Evolutionary conservation across 2,113 vertebrate species (phyloP).

Genomic region (Pristiophorus japonicus): DNA sequence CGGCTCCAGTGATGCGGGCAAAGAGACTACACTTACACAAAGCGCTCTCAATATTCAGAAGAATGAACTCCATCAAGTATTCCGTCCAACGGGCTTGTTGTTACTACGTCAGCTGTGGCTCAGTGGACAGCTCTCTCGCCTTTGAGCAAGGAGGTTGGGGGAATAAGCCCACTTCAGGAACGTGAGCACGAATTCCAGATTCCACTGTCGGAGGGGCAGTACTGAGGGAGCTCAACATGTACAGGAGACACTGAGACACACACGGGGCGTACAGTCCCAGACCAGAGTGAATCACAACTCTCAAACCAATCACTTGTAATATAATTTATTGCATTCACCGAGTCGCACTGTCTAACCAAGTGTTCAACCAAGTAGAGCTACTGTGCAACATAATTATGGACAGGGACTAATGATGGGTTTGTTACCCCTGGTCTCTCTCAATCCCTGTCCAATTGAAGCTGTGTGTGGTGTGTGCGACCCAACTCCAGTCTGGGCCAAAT

Average conservation of each 20-base stretch:
- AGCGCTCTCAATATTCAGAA: background rate
- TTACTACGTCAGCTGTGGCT: background rate
- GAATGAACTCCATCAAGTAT: background rate
- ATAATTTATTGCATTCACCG: background rate
- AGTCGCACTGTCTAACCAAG: background rate
- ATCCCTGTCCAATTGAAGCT: background rate
- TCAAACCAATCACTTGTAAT: background rate
- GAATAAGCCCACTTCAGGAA: background rate
- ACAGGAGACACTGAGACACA: background rate
- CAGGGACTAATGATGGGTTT: background rate
- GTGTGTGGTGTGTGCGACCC: background rate
- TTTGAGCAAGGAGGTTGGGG: background rate
- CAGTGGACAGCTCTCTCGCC: background rate
- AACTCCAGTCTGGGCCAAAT: background rate
- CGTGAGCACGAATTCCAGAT: background rate
- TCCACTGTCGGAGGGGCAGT: background rate
- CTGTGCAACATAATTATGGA: background rate
- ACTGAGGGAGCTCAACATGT: background rate
- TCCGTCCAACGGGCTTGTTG: background rate
- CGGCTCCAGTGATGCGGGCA: background rate
- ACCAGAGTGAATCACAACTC: background rate
- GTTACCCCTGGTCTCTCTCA: background rate
- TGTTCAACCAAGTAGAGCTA: background rate
- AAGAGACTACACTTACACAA: background rate
- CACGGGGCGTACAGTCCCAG: no score